Percentiles rank a stretch among this genome's conserved stretches.
These are phyloP conservation scores for Takifugu rubripes DNA, from an alignment of 2,797 vertebrate species.

Conservation along the genomic window DNA sequence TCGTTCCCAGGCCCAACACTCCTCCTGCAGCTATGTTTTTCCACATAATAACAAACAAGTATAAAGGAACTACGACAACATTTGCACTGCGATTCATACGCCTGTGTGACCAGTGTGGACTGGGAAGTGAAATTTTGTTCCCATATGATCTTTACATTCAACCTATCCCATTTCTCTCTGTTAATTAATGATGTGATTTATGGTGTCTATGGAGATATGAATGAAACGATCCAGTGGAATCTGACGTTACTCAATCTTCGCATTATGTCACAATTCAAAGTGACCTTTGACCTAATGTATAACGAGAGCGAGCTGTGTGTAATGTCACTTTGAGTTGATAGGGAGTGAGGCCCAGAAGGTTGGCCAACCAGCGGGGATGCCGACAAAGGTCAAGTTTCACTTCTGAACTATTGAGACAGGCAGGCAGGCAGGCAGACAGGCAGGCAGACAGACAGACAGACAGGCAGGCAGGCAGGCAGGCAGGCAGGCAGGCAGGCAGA, in stretches of 20 bases:
- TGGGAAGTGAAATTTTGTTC: too few relatives aligned
- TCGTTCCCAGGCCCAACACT: slow-evolving; percentile 41
- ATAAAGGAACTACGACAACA: slow-evolving; percentile 22
- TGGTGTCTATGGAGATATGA: too few relatives aligned
- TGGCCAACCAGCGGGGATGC: slow-evolving; percentile 23
- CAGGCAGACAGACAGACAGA: too few relatives aligned
- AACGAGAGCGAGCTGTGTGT: slow-evolving; percentile 19
- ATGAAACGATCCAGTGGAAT: slow-evolving; percentile 1
- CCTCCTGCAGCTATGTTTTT: slow-evolving; percentile 34
- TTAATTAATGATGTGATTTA: too few relatives aligned
- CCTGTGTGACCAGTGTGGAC: too few relatives aligned
- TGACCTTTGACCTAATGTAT: slow-evolving; percentile 36
- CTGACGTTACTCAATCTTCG: slow-evolving; percentile 21
- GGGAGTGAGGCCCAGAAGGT: slow-evolving; percentile 23
- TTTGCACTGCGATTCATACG: too few relatives aligned
- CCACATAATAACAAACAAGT: slow-evolving; percentile 22
- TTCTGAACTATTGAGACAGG: not conserved
- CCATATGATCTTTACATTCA: not conserved
- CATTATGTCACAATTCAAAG: slow-evolving; percentile 29
- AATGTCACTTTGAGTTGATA: slow-evolving; percentile 32
- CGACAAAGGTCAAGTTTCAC: slow-evolving; percentile 31
- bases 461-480: too few relatives aligned
- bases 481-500: too few relatives aligned
- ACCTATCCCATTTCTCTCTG: too few relatives aligned
- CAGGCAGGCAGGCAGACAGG: too few relatives aligned